These are phyloP conservation scores for Morphnarchus princeps DNA, from an alignment of 2,113 vertebrate species.

Conservation along the genomic window DNA sequence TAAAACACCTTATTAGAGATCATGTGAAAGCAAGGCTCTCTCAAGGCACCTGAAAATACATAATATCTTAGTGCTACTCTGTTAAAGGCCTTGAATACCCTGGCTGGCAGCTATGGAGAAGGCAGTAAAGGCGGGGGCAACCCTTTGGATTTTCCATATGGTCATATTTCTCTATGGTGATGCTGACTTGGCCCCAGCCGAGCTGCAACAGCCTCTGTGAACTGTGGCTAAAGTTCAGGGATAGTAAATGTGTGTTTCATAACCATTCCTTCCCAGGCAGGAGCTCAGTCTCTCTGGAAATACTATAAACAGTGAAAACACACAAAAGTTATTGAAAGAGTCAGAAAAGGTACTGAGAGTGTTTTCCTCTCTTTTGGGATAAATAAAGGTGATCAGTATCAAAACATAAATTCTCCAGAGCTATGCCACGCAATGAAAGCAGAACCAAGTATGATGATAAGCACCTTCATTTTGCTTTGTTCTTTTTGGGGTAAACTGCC, in stretches of 20 bases:
- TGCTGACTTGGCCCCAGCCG: accelerated
- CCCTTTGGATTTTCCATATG: background rate
- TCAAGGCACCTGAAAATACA: background rate
- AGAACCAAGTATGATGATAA: accelerated
- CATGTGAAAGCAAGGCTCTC: background rate
- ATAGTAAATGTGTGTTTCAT: background rate
- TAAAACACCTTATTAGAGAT: background rate
- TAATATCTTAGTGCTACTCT: background rate
- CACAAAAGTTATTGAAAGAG: background rate
- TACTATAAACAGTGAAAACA: background rate
- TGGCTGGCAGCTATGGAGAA: background rate
- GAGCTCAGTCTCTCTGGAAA: background rate
- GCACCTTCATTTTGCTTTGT: background rate
- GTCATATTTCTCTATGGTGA: background rate
- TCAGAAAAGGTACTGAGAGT: background rate
- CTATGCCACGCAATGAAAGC: background rate
- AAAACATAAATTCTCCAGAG: background rate
- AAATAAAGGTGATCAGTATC: background rate
- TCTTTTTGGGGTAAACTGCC: background rate
- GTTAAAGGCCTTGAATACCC: background rate
- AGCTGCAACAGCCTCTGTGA: background rate
- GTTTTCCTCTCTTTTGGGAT: background rate
- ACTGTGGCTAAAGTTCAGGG: background rate
- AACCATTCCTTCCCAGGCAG: background rate
- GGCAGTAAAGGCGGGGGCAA: background rate